phyloP scores from a whole-genome alignment of 2,888 invertebrate species.

The Eudemis profundana region DNA sequence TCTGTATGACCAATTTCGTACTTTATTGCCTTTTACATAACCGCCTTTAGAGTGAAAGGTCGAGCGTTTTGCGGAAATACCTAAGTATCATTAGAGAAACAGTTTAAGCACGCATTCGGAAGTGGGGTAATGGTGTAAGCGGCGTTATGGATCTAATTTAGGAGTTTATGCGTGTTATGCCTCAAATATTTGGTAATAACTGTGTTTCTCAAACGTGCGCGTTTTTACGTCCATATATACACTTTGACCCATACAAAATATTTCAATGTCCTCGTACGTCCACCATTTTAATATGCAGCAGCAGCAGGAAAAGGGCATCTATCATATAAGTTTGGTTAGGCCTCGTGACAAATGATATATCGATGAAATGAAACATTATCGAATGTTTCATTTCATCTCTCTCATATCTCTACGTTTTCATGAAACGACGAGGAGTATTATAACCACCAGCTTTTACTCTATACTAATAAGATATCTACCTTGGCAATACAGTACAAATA shows the following conservation, averaged over 20 bases:
- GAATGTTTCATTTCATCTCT: too few relatives aligned
- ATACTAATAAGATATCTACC: too few relatives aligned
- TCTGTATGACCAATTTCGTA: neutral
- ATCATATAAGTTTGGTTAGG: too few relatives aligned
- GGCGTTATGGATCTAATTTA: constrained; percentile 3
- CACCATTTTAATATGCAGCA: too few relatives aligned
- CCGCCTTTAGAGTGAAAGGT: constrained; percentile 21
- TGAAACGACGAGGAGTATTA: too few relatives aligned
- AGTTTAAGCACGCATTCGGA: constrained; percentile 21
- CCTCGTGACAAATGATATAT: too few relatives aligned
- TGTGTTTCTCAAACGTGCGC: neutral
- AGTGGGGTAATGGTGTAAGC: constrained; percentile 17
- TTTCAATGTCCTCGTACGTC: too few relatives aligned
- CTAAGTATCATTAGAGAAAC: constrained; percentile 21
- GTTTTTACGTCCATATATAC: neutral
- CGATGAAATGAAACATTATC: too few relatives aligned
- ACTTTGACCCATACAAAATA: neutral
- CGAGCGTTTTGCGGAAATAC: constrained; percentile 19
- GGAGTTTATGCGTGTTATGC: neutral
- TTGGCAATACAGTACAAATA: neutral
- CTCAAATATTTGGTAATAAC: neutral
- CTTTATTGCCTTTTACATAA: constrained; percentile 24
- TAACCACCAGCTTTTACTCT: too few relatives aligned
- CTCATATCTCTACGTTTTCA: too few relatives aligned
- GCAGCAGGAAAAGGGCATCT: too few relatives aligned